These are phyloP conservation scores for Pipistrellus pipistrellus DNA, from an alignment of 2,797 vertebrate species.

Conservation along the genomic window DNA sequence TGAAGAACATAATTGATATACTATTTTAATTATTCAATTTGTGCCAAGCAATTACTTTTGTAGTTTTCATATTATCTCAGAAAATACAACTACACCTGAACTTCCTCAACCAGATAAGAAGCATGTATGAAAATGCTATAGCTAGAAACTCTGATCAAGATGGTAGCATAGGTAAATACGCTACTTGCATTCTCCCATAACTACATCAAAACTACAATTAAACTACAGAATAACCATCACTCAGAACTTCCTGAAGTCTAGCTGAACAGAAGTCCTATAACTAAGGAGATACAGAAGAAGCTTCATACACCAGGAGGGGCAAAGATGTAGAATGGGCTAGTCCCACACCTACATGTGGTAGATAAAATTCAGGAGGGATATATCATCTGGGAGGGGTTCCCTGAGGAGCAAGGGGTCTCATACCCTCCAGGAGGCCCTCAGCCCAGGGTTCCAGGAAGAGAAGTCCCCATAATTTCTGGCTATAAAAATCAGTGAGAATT, in stretches of 20 bases:
- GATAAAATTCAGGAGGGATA: neutral
- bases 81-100: neutral
- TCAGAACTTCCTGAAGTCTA: neutral
- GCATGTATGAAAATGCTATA: neutral
- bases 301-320: neutral
- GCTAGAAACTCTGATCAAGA: neutral
- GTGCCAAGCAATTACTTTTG: conserved; percentile 45
- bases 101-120: neutral
- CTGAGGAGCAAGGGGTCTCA: neutral
- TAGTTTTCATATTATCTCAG: conserved; percentile 19
- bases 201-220: neutral
- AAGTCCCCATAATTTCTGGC: neutral
- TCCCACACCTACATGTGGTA: neutral
- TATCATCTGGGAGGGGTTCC: neutral
- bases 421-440: neutral
- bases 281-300: neutral
- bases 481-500: neutral
- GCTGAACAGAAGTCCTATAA: neutral
- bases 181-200: neutral
- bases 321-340: neutral
- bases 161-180: neutral
- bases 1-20: neutral
- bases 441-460: neutral
- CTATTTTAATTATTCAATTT: conserved; percentile 62
- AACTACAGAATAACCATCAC: neutral